Conservation (phyloP, 2,113 vertebrate genomes). For the Brienomyrus brachyistius region DNA sequence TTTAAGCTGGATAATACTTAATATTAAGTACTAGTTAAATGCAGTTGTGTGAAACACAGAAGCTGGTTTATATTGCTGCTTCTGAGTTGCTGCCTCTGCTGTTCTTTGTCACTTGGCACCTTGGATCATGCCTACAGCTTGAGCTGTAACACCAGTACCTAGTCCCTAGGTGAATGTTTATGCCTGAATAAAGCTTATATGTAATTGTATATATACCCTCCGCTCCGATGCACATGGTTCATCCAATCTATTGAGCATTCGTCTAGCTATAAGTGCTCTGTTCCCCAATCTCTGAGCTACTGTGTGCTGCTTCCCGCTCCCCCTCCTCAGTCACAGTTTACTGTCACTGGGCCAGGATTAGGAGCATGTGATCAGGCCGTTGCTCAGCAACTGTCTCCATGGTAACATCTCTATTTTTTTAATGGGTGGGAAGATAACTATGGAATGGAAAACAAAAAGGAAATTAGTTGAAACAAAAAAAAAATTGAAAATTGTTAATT, state of each 20-base stretch:
- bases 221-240: background rate
- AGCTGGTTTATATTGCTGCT: background rate
- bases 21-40: background rate
- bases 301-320: slow-evolving; percentile 33
- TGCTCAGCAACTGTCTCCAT: slow-evolving; percentile 63
- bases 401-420: slow-evolving; percentile 55
- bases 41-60: background rate
- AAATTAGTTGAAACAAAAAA: slow-evolving; percentile 44
- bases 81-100: background rate
- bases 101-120: background rate
- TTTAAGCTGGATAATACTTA: background rate
- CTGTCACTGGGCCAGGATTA: slow-evolving; percentile 68
- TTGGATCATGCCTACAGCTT: background rate
- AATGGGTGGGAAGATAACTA: slow-evolving; percentile 50
- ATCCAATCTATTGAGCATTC: background rate
- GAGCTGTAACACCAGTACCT: background rate
- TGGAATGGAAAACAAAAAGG: slow-evolving; percentile 51
- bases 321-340: slow-evolving; percentile 59
- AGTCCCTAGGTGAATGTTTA: background rate
- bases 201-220: slow-evolving; percentile 1
- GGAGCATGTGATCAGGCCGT: slow-evolving; percentile 68
- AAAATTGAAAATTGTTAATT: background rate
- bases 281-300: slow-evolving; percentile 29
- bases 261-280: background rate
- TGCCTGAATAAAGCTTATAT: background rate